A percentile compares a stretch with the other conserved stretches of the same genome.
These are phyloP conservation scores for Vollenhovia emeryi DNA, from an alignment of 1,140 invertebrate species.

Conservation along the genomic window DNA sequence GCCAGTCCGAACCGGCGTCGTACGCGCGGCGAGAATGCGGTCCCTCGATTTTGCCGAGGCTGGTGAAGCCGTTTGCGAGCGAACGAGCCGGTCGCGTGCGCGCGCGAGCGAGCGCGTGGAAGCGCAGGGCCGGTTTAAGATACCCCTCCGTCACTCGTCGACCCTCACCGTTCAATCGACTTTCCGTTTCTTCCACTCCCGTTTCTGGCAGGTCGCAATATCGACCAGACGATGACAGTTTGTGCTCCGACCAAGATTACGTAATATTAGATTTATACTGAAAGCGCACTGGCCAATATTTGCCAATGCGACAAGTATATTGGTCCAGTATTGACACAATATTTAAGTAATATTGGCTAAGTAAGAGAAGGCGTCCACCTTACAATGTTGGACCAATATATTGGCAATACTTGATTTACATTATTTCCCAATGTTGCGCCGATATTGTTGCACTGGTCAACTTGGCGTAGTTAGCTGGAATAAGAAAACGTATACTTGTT, in stretches of 20 bases:
- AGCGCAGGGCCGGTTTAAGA: slow-evolving; percentile 10
- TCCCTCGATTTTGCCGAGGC: background rate
- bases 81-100: slow-evolving; percentile 56
- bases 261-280: too few species aligned
- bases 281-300: too few species aligned
- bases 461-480: too few species aligned
- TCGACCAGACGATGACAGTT: background rate
- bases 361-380: too few species aligned
- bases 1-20: background rate
- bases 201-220: background rate
- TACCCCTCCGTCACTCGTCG: background rate
- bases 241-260: background rate
- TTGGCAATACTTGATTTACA: too few species aligned
- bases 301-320: too few species aligned
- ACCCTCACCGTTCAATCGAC: background rate
- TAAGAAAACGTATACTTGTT: too few species aligned
- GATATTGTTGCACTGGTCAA: too few species aligned
- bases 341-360: too few species aligned
- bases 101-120: slow-evolving; percentile 31
- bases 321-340: too few species aligned
- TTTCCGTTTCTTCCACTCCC: background rate
- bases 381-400: too few species aligned
- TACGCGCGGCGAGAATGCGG: slow-evolving; percentile 37
- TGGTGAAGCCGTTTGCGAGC: background rate
- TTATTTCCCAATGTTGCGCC: too few species aligned